Evolutionary conservation across 2,888 invertebrate genomes (phyloP).

Genomic region (Drosophila mimica): DNA sequence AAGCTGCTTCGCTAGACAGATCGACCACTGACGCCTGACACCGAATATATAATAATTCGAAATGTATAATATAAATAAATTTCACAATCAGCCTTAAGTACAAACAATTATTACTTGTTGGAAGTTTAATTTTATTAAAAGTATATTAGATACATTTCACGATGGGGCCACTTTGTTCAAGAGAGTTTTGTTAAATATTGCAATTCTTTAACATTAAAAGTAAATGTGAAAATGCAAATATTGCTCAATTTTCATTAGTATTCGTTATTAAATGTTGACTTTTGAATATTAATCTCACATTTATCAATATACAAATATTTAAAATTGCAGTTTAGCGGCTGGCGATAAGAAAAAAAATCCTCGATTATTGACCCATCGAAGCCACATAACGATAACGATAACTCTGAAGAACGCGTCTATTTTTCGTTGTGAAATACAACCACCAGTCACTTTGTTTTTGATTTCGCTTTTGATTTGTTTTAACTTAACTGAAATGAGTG

Average conservation of each 20-base stretch:
- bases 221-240: background rate
- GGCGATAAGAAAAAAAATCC: background rate
- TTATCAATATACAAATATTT: background rate
- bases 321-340: background rate
- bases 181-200: background rate
- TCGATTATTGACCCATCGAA: background rate
- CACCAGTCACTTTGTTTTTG: background rate
- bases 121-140: conserved; percentile 16
- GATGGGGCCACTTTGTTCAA: background rate
- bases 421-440: conserved; percentile 44
- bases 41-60: conserved; percentile 14
- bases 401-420: conserved; percentile 8
- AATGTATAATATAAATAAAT: conserved; percentile 44
- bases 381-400: conserved; percentile 8
- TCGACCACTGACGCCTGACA: conserved; percentile 23
- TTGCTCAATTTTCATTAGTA: background rate
- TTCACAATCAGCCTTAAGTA: conserved; percentile 61
- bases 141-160: background rate
- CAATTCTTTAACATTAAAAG: background rate
- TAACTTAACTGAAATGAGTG: background rate
- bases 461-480: background rate
- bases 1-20: conserved; percentile 57
- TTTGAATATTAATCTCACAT: background rate
- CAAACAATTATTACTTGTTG: conserved; percentile 28
- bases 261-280: background rate